Percentiles rank a stretch among this genome's conserved stretches.
Conservation (phyloP, 2,888 invertebrate genomes). For the Cantharis rustica region DNA sequence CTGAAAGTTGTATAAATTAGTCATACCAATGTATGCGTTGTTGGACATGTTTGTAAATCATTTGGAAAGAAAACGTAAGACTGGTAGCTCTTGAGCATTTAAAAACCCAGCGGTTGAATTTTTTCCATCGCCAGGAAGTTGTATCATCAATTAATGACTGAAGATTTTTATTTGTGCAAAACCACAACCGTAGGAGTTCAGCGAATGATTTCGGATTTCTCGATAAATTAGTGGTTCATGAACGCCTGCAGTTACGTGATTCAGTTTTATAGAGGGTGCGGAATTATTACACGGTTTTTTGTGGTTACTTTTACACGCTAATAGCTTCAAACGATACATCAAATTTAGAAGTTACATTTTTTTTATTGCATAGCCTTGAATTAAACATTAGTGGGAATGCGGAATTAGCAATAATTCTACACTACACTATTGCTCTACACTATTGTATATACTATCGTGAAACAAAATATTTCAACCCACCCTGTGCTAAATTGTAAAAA, state of each 20-base stretch:
- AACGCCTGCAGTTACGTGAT: neutral
- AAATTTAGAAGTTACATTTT: no score
- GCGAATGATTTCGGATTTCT: neutral
- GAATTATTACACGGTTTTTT: neutral
- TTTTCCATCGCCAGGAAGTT: neutral
- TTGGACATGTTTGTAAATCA: neutral
- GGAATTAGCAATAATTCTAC: no score
- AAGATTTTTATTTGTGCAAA: neutral
- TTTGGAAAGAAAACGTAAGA: neutral
- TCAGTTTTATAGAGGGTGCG: neutral
- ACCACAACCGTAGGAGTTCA: neutral
- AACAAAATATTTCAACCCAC: no score
- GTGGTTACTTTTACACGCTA: neutral
- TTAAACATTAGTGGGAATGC: no score
- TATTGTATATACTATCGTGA: no score
- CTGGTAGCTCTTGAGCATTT: neutral
- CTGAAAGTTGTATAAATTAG: neutral
- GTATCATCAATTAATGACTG: neutral
- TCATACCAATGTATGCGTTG: neutral
- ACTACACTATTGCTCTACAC: no score
- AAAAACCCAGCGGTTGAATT: neutral
- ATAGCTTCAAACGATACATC: neutral
- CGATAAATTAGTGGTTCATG: neutral
- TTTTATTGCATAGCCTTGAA: no score
- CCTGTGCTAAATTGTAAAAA: no score